These are phyloP conservation scores for Melinaea menophilus DNA, from an alignment of 2,888 invertebrate genomes.

Conservation along the genomic window DNA sequence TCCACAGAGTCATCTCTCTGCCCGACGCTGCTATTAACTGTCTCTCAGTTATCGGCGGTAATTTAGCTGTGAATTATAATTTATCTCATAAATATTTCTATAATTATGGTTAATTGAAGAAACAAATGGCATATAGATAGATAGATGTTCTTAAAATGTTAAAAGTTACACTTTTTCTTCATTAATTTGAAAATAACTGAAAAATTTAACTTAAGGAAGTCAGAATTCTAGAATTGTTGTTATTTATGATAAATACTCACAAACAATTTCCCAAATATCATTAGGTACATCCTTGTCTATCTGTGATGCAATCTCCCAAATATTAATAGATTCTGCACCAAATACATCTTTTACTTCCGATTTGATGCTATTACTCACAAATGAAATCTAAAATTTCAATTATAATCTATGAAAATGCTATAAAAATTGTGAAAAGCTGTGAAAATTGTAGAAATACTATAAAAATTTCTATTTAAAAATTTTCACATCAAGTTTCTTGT, in stretches of 20 bases:
- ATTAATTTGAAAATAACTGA: not conserved
- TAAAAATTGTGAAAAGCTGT: no score
- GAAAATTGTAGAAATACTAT: no score
- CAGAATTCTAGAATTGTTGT: not conserved
- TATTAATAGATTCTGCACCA: slow-evolving; percentile 46
- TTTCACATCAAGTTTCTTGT: no score
- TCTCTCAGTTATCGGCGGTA: slow-evolving; percentile 57
- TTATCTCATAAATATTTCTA: not conserved
- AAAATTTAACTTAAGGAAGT: not conserved
- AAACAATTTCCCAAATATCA: slow-evolving; percentile 66
- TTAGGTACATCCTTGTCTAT: slow-evolving; percentile 65
- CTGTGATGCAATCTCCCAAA: slow-evolving; percentile 67
- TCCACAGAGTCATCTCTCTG: slow-evolving; percentile 62
- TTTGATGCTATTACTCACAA: slow-evolving; percentile 42
- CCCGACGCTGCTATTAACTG: slow-evolving; percentile 61
- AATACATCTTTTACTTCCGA: slow-evolving; percentile 49
- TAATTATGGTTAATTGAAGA: no score
- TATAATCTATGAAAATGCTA: not conserved
- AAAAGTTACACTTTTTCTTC: not conserved
- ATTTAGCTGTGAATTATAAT: slow-evolving; percentile 53
- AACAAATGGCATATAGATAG: no score
- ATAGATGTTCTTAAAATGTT: no score
- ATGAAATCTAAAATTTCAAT: slow-evolving; percentile 48
- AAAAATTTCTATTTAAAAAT: no score
- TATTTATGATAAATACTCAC: slow-evolving; percentile 42